These are phyloP conservation scores for Fringilla coelebs DNA, from an alignment of 2,797 vertebrate species.

Conservation along the genomic window DNA sequence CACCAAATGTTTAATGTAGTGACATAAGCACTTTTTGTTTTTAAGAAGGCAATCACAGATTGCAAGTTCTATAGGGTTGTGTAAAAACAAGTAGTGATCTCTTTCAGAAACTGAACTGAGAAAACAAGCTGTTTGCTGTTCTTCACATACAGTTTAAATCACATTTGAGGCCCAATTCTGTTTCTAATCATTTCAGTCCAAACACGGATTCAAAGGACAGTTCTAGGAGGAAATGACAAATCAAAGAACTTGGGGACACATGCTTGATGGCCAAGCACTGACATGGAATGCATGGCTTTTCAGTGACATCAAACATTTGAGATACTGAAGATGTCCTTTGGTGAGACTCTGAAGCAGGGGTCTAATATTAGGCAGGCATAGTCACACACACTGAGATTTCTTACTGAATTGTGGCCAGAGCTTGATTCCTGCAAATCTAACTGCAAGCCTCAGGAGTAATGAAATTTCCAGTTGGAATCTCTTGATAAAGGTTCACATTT, in stretches of 20 bases:
- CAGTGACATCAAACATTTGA: neutral
- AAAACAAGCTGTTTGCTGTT: neutral
- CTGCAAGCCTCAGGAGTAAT: neutral
- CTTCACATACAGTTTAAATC: neutral
- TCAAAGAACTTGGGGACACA: neutral
- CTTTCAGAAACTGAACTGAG: slow-evolving; percentile 14
- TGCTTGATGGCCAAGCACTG: neutral
- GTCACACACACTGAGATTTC: neutral
- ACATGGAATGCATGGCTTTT: neutral
- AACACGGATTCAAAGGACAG: neutral
- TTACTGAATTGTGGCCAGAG: neutral
- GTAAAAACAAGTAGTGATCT: slow-evolving; percentile 62
- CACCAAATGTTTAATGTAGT: slow-evolving; percentile 76
- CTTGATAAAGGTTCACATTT: neutral
- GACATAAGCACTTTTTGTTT: slow-evolving; percentile 83
- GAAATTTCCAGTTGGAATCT: neutral
- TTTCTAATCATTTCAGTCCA: neutral
- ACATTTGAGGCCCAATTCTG: neutral
- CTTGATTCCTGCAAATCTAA: neutral
- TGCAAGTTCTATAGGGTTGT: slow-evolving; percentile 86
- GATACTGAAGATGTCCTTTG: neutral
- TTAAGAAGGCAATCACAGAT: slow-evolving; percentile 97
- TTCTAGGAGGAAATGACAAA: neutral
- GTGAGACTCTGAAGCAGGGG: neutral
- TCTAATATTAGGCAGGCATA: neutral